A percentile compares a stretch with the other conserved stretches of the same genome.
phyloP scores from a whole-genome alignment of 2,113 vertebrate genomes.

The Megaceryle maxima region DNA sequence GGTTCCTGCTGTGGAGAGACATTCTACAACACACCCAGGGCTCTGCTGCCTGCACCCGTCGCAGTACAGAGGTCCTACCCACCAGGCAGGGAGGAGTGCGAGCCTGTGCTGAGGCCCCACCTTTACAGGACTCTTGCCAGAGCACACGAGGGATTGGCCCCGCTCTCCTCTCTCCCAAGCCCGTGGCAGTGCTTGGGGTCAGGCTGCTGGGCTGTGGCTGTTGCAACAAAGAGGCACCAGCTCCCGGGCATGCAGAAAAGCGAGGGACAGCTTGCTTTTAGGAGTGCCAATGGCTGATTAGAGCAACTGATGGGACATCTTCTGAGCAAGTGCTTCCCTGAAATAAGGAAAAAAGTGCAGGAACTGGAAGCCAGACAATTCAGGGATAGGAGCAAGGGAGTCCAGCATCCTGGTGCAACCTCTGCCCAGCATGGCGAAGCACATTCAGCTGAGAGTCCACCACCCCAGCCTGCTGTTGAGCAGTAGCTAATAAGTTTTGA shows the following conservation, averaged over 20 bases:
- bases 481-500: neutral
- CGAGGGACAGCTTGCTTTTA: neutral
- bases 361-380: neutral
- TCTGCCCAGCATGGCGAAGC: neutral
- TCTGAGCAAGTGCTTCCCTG: neutral
- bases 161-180: neutral
- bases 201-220: neutral
- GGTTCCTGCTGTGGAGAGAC: neutral
- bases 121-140: fast-evolving
- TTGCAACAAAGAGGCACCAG: neutral
- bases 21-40: neutral
- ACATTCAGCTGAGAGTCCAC: neutral
- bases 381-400: neutral
- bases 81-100: neutral
- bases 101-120: neutral
- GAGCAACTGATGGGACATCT: neutral
- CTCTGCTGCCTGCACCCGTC: neutral
- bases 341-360: neutral
- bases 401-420: neutral
- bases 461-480: neutral
- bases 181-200: neutral
- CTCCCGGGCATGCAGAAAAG: neutral
- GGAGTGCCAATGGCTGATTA: neutral
- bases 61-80: neutral
- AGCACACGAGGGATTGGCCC: neutral